Evolutionary conservation across 2,888 invertebrate genomes (phyloP).

Genomic region (Dicroscelio sp.): DNA sequence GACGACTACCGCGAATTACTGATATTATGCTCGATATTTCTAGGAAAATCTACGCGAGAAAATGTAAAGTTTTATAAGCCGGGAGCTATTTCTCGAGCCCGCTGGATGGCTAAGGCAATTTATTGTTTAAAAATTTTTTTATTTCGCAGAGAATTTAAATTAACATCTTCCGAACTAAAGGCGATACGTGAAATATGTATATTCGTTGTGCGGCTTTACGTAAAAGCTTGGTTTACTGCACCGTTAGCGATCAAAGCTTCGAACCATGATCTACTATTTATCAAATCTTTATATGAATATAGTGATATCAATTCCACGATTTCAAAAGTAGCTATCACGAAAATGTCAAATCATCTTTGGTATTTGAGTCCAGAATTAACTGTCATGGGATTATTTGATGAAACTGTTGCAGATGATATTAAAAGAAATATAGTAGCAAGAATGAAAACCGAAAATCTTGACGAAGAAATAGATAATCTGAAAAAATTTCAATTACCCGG

Average conservation of each 20-base stretch:
- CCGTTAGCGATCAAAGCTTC: constrained; percentile 65
- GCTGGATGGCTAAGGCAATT: constrained; percentile 85
- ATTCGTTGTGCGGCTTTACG: constrained; percentile 30
- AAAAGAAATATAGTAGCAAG: constrained; percentile 57
- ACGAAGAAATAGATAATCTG: constrained; percentile 15
- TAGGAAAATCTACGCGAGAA: constrained; percentile 72
- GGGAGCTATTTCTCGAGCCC: constrained; percentile 85
- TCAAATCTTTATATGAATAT: constrained; percentile 65
- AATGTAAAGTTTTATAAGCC: constrained; percentile 81
- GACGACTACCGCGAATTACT: constrained; percentile 83
- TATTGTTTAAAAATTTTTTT: constrained; percentile 76
- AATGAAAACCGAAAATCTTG: constrained; percentile 43
- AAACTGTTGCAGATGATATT: constrained; percentile 29
- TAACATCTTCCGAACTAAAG: constrained; percentile 77
- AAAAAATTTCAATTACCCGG: constrained; percentile 29
- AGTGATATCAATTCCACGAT: constrained; percentile 25
- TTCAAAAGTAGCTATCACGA: constrained; percentile 33
- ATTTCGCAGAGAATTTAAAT: constrained; percentile 79
- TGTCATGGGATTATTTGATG: constrained; percentile 72
- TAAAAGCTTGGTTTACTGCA: constrained; percentile 20
- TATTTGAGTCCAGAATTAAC: constrained; percentile 69
- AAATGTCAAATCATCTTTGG: constrained; percentile 72
- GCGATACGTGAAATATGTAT: constrained; percentile 35
- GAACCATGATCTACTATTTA: constrained; percentile 76
- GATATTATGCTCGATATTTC: constrained; percentile 82